phyloP scores from a whole-genome alignment of 2,797 vertebrate genomes.

The Steatocranus sp. region DNA sequence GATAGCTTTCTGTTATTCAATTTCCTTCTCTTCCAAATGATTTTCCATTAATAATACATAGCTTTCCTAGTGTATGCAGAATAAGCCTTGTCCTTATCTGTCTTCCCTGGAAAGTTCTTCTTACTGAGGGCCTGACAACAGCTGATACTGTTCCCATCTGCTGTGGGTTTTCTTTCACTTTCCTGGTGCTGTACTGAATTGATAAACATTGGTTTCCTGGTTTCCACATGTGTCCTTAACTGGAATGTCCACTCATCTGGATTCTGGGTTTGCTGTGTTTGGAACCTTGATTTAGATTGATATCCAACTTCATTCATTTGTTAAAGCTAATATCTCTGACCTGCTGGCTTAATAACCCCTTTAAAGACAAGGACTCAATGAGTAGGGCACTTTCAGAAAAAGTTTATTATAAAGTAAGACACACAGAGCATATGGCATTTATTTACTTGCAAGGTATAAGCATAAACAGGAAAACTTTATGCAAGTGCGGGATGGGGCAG shows the following conservation, averaged over 20 bases:
- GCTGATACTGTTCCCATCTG: no score
- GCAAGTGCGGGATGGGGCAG: not conserved
- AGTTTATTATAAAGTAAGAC: not conserved
- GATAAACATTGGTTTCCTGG: not conserved
- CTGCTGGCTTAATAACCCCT: not conserved
- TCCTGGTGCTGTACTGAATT: not conserved
- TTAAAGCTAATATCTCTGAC: not conserved
- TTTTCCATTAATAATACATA: no score
- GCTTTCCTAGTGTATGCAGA: no score
- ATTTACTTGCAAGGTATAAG: not conserved
- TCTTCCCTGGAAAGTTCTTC: no score
- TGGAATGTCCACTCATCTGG: not conserved
- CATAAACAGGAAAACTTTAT: not conserved
- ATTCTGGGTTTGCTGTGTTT: not conserved
- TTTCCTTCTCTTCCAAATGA: no score
- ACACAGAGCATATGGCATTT: rapidly evolving
- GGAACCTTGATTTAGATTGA: not conserved
- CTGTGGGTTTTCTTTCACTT: no score
- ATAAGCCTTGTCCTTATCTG: no score
- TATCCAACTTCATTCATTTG: not conserved
- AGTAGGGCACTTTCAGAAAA: not conserved
- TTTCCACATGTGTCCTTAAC: not conserved
- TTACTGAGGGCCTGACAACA: no score
- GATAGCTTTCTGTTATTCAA: no score
- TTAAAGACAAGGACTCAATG: not conserved